These are phyloP conservation scores for Ceratina calcarata DNA, from an alignment of 1,140 invertebrate genomes.

Conservation along the genomic window DNA sequence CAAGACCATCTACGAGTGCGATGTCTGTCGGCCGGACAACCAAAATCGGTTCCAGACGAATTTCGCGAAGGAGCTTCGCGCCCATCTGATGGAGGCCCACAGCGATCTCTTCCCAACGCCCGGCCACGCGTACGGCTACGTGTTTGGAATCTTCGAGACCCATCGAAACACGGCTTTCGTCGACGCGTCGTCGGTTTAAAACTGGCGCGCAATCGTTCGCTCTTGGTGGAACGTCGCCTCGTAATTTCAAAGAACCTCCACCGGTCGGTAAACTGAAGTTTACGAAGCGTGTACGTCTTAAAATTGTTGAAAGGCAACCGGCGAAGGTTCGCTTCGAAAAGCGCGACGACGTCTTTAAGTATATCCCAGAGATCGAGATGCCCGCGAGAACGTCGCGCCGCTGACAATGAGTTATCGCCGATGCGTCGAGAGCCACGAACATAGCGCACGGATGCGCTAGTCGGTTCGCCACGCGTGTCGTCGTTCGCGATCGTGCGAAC, in stretches of 20 bases:
- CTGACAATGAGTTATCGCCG: slow-evolving; percentile 42
- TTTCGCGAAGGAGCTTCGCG: slow-evolving; percentile 84
- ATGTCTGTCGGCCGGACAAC: slow-evolving; percentile 78
- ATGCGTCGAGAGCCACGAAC: slow-evolving; percentile 46
- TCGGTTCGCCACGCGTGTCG: slow-evolving; percentile 29
- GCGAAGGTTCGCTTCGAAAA: neutral
- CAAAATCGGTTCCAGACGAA: slow-evolving; percentile 82
- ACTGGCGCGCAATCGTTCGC: neutral
- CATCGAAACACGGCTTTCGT: neutral
- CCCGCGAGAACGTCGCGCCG: neutral
- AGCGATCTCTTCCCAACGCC: slow-evolving; percentile 77
- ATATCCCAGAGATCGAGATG: neutral
- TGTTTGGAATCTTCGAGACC: slow-evolving; percentile 78
- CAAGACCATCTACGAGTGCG: slow-evolving; percentile 89
- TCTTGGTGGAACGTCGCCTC: neutral
- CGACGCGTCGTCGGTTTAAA: slow-evolving; percentile 4
- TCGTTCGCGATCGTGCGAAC: slow-evolving; percentile 42
- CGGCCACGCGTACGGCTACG: slow-evolving; percentile 75
- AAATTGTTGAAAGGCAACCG: slow-evolving; percentile 7
- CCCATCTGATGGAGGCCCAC: slow-evolving; percentile 84
- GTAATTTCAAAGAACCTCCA: slow-evolving; percentile 5
- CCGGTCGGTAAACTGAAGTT: neutral
- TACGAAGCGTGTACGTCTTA: slow-evolving; percentile 17
- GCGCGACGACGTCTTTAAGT: neutral
- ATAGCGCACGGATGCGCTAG: slow-evolving; percentile 23